Evolutionary conservation across 2,797 vertebrate genomes (phyloP), one percentile per base, ranked within the genome.

Genomic region (Pseudochaenichthys georgianus): DNA sequence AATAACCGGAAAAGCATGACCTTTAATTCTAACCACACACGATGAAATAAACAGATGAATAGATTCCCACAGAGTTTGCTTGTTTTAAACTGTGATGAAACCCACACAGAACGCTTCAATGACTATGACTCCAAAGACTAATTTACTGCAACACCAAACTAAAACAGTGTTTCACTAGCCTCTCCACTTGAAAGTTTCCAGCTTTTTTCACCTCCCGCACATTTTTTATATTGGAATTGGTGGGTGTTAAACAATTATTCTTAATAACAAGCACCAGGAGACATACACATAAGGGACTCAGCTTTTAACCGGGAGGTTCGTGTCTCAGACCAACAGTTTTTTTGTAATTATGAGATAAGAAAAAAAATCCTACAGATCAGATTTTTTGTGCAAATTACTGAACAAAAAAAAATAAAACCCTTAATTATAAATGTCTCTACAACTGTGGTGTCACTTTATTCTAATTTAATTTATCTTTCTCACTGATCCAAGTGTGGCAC

Each of bases 131-230:
- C 52, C 15, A 42, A 43, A 47, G 34, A 31, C 17, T 19, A 19
- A 64, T 16, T 50, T 17, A 9, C n/a, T 48, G n/a, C 5, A 42
- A 62, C 69, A 62, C 12, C 45, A 31, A 21, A 41, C 53, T 50
- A 28, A 46, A 46, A 61, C 38, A 34, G 15, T 17, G 64, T 10
- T 73, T 76, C 48, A 41, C 48, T 55, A 41, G 17, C 17, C 38
- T 58, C 38, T 57, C 68, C 62, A 53, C 19, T 62, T 21, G 21
- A 59, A 78, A 45, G 62, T 63, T 45, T 48, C 41, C 53, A 69
- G 28, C 3, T n/a, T 17, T 13, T 61, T 38, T 73, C 60, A 65
- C 45, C 45, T 70, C 45, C 23, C 57, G 51, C 64, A 52, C 16
- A 11, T 64, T 68, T 64, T 10, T 21, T 54, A 38, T 19, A 17